These are phyloP conservation scores for Cheiracanthium punctorium DNA, from an alignment of 2,888 invertebrate genomes.

Conservation along the genomic window DNA sequence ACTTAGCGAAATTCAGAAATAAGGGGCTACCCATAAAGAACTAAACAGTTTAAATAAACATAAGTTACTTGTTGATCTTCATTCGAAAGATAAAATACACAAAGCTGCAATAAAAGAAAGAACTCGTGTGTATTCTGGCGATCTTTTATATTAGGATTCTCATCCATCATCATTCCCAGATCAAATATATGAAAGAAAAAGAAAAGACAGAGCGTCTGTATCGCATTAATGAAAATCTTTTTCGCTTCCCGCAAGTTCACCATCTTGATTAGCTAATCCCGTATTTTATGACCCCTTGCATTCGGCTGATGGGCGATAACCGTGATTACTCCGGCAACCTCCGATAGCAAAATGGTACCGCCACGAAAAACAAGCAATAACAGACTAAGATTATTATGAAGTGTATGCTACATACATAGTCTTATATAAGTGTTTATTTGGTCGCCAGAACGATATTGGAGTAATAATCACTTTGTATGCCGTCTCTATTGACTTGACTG, in stretches of 20 bases:
- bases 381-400: background rate
- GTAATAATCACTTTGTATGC: background rate
- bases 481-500: background rate
- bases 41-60: no score
- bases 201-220: background rate
- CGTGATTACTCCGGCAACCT: background rate
- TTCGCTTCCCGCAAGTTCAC: background rate
- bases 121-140: no score
- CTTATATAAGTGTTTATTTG: background rate
- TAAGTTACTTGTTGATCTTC: no score
- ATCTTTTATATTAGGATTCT: no score
- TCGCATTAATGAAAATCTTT: background rate
- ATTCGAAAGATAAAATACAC: no score
- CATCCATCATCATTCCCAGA: background rate
- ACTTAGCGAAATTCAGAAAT: no score
- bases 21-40: no score
- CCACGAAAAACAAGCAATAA: background rate
- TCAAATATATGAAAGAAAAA: background rate
- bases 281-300: constrained; percentile 3
- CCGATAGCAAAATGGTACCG: background rate
- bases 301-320: background rate
- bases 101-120: no score
- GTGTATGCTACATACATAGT: background rate
- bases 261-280: constrained; percentile 1
- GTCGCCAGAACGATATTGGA: background rate